Evolutionary conservation across 92 coral and sea anemone species (phyloP).

Genomic region (Muricea muricata): DNA sequence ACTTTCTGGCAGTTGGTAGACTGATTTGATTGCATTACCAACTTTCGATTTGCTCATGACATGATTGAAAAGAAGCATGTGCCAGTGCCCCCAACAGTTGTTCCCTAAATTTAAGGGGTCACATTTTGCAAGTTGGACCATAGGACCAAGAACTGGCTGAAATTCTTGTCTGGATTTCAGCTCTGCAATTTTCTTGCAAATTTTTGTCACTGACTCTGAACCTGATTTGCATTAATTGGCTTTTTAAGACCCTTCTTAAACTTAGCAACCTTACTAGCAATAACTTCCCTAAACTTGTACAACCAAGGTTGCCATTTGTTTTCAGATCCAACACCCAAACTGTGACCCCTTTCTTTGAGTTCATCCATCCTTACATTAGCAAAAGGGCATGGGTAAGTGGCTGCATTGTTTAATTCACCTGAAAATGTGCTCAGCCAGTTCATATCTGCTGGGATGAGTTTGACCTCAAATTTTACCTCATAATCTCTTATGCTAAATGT

Average conservation of each 20-base stretch:
- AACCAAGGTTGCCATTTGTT: constrained; percentile 74
- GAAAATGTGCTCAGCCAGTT: constrained; percentile 68
- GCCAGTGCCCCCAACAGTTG: constrained; percentile 79
- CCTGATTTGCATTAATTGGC: constrained; percentile 41
- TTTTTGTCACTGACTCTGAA: constrained; percentile 57
- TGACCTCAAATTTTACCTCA: constrained; percentile 58
- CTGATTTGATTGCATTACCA: constrained; percentile 59
- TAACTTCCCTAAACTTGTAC: constrained; percentile 47
- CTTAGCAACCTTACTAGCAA: constrained; percentile 59
- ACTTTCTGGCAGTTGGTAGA: constrained; percentile 68
- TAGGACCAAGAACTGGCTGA: constrained; percentile 69
- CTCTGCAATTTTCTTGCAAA: constrained; percentile 49
- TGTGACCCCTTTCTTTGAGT: constrained; percentile 48
- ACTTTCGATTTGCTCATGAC: constrained; percentile 64
- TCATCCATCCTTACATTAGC: constrained; percentile 64
- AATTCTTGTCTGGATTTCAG: constrained; percentile 68
- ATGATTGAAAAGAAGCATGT: constrained; percentile 56
- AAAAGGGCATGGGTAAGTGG: constrained; percentile 68
- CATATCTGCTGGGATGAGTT: constrained; percentile 72
- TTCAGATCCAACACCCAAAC: constrained; percentile 48
- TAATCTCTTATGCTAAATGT: constrained; percentile 25
- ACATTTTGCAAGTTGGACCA: constrained; percentile 61
- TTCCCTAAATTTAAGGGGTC: constrained; percentile 68
- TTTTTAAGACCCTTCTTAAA: constrained; percentile 52
- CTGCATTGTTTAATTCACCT: constrained; percentile 66